Evolutionary conservation across 1,140 invertebrate species (phyloP).

Genomic region (Leptoteleia sp.): DNA sequence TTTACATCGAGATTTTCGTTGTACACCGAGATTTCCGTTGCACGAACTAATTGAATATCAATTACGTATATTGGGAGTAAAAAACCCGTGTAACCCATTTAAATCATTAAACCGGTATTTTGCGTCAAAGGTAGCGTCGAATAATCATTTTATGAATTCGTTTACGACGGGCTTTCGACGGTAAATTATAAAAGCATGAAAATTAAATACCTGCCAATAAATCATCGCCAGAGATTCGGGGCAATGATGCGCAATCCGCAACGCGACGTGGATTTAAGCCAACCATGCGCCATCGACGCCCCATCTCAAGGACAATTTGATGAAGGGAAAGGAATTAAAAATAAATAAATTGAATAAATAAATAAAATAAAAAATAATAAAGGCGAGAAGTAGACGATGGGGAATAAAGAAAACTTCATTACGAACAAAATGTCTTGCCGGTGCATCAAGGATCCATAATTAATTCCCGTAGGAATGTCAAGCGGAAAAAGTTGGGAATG

Average conservation of each 20-base stretch:
- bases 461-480: conserved; percentile 21
- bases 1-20: too few relatives aligned
- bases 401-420: conserved; percentile 19
- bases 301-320: conserved; percentile 54
- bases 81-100: not conserved
- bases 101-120: not conserved
- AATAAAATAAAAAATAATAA: conserved; percentile 12
- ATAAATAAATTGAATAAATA: not conserved
- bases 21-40: too few relatives aligned
- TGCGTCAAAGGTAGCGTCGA: not conserved
- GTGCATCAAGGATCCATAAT: conserved; percentile 11
- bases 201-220: conserved; percentile 56
- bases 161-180: not conserved
- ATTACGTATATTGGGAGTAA: not conserved
- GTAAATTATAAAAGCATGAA: conserved; percentile 45
- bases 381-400: conserved; percentile 2
- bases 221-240: conserved; percentile 65
- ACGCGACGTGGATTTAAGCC: conserved; percentile 78
- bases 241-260: conserved; percentile 73
- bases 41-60: too few relatives aligned
- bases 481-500: conserved; percentile 6
- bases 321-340: not conserved
- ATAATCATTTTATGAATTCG: conserved; percentile 7
- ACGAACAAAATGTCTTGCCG: conserved; percentile 21
- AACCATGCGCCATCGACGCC: conserved; percentile 71